Evolutionary conservation across 1,140 invertebrate genomes (phyloP), one percentile per base, ranked within the genome.

Genomic region (Plutomurus gul): DNA sequence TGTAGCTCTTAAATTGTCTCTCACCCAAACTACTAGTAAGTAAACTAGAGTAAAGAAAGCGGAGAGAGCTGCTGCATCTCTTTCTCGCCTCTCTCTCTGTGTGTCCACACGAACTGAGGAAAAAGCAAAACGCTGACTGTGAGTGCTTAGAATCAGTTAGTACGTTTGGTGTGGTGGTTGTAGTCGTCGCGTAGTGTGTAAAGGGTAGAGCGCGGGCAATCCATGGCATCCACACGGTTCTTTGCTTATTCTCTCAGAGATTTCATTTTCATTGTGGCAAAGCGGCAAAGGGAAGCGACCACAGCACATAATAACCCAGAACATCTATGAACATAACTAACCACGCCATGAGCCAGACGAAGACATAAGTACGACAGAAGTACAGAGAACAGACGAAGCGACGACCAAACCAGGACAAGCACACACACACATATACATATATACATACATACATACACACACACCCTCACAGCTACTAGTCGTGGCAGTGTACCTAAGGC

Each of bases 211-310:
- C n/a, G n/a, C n/a, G n/a, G n/a, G n/a, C n/a, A n/a, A n/a, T n/a
- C n/a, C n/a, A n/a, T n/a, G n/a, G n/a, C 56, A 65, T 30, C 36
- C 56, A 65, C 56, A 65, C 56, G 36, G 56, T 65, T 65, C 56
- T 65, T 65, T 33, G 13, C 16, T 30, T 33, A 65, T 65, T 65
- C 56, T 65, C 56, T 65, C 25, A n/a, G 56, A 65, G 56, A 65
- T 65, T 65, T 65, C 56, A 65, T 65, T 65, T 65, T 65, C 25
- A 65, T 65, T 65, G 56, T 65, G 56, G 56, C 18, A n/a, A 65
- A 65, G 56, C 56, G 27, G 27, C 56, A n/a, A 33, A 65, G n/a
- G 56, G 27, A 33, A 65, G 56, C 30, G 51, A 60, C 27, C 56
- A 65, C 56, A 65, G 30, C 56, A 65, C 25, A 65, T 65, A 65